Conservation (phyloP, 1,140 invertebrate species). For the Lepidurus apus region DNA sequence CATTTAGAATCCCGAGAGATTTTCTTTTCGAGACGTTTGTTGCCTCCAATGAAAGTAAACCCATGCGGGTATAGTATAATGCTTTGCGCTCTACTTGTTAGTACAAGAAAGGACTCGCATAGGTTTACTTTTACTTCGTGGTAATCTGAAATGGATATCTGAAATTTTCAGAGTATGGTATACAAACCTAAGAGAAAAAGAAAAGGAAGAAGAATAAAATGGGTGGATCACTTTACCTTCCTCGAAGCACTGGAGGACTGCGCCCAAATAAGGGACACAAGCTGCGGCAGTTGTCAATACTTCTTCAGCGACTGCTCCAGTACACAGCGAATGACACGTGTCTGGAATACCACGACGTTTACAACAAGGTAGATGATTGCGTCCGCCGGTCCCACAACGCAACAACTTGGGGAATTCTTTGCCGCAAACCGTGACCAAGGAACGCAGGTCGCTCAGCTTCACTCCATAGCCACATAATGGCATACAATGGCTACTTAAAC, state of each 20-base stretch:
- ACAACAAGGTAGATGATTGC: slow-evolving; percentile 67
- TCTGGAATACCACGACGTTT: slow-evolving; percentile 63
- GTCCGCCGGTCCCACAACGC: slow-evolving; percentile 62
- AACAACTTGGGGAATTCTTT: slow-evolving; percentile 62
- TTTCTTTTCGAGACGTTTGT: not conserved
- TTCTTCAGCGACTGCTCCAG: slow-evolving; percentile 57
- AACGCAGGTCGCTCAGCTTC: slow-evolving; percentile 60
- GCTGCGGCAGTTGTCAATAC: slow-evolving; percentile 51
- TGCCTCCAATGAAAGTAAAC: not conserved
- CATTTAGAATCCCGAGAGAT: not conserved
- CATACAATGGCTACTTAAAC: slow-evolving; percentile 63
- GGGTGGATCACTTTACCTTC: slow-evolving; percentile 55
- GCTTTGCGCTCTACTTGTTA: too few relatives aligned
- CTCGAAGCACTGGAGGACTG: slow-evolving; percentile 76
- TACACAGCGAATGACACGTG: slow-evolving; percentile 63
- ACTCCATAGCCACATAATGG: slow-evolving; percentile 76
- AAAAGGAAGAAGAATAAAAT: not conserved
- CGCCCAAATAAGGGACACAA: slow-evolving; percentile 71
- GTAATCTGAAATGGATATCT: not conserved
- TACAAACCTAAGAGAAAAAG: not conserved
- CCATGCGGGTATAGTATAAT: too few relatives aligned
- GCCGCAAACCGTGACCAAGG: slow-evolving; percentile 58
- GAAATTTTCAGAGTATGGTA: not conserved
- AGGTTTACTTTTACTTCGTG: too few relatives aligned
- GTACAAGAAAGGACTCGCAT: too few relatives aligned